Percentiles rank a stretch among this genome's conserved stretches.
These are phyloP conservation scores for Lacanobia oleracea DNA, from an alignment of 2,888 invertebrate genomes.

Conservation along the genomic window DNA sequence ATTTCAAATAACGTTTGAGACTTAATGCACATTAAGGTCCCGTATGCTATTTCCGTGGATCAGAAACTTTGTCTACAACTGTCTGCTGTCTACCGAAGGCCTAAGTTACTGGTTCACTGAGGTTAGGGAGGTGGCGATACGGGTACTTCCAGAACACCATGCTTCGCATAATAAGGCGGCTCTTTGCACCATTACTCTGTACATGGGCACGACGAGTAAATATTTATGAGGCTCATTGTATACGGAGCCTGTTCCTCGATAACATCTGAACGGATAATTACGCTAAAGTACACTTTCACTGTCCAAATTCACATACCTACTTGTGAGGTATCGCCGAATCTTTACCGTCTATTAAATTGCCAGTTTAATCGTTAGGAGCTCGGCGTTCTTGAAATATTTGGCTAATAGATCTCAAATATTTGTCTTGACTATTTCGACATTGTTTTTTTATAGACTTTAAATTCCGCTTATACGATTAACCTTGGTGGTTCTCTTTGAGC, in stretches of 20 bases:
- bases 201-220: constrained; percentile 66
- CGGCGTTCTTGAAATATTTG: constrained; percentile 23
- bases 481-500: constrained; percentile 33
- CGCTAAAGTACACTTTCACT: constrained; percentile 66
- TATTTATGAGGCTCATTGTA: constrained; percentile 69
- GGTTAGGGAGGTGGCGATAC: constrained; percentile 67
- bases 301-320: constrained; percentile 64
- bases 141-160: constrained; percentile 53
- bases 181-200: constrained; percentile 70
- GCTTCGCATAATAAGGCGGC: constrained; percentile 70
- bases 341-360: constrained; percentile 55
- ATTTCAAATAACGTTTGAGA: constrained; percentile 12
- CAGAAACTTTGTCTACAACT: constrained; percentile 18
- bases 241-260: constrained; percentile 63
- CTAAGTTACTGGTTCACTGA: constrained; percentile 44
- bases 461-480: constrained; percentile 34
- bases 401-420: constrained; percentile 41
- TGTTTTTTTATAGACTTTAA: constrained; percentile 38
- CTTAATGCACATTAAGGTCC: constrained; percentile 20
- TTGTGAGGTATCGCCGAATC: constrained; percentile 57
- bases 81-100: constrained; percentile 44
- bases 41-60: constrained; percentile 7
- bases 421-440: constrained; percentile 31
- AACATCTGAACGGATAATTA: constrained; percentile 65
- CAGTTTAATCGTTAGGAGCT: constrained; percentile 16